These are phyloP conservation scores for human (Homo sapiens) DNA, from an alignment of 2,113 vertebrate species.

Conservation along the genomic window DNA sequence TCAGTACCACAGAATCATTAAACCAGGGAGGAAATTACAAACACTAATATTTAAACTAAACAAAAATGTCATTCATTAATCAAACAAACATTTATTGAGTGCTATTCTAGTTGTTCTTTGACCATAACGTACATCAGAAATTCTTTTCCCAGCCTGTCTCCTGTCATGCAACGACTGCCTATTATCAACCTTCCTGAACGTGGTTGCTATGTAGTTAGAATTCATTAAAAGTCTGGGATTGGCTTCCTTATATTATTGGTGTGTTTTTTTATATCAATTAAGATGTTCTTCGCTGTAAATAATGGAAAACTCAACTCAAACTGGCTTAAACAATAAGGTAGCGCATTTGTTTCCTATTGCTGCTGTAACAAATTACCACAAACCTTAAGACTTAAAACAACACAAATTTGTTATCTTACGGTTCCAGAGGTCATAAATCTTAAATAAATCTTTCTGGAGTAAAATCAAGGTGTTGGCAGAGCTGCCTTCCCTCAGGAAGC, in stretches of 20 bases:
- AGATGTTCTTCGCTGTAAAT: not conserved
- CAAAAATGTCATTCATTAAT: slow-evolving; percentile 29
- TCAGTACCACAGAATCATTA: not conserved
- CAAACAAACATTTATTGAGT: slow-evolving; percentile 30
- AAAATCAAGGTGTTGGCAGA: not conserved
- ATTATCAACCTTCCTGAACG: not conserved
- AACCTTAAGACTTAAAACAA: not conserved
- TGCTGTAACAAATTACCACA: not conserved
- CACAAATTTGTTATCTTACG: slow-evolving; percentile 7
- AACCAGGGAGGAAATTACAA: not conserved
- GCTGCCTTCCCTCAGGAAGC: not conserved
- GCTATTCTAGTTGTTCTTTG: not conserved
- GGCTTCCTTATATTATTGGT: not conserved
- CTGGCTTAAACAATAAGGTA: not conserved
- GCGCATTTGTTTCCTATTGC: not conserved
- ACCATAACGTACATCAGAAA: not conserved
- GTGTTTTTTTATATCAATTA: not conserved
- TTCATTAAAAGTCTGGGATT: not conserved
- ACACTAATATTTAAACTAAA: not conserved
- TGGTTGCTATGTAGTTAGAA: not conserved
- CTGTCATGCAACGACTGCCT: not conserved
- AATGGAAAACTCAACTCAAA: not conserved
- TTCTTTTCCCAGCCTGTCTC: not conserved
- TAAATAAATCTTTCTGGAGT: not conserved
- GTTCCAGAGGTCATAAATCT: not conserved